Percentiles rank a stretch among this genome's conserved stretches.
Evolutionary conservation across 37 sponge, comb jelly and placozoan genomes (phyloP).

Genomic region (Ephydatia muelleri): DNA sequence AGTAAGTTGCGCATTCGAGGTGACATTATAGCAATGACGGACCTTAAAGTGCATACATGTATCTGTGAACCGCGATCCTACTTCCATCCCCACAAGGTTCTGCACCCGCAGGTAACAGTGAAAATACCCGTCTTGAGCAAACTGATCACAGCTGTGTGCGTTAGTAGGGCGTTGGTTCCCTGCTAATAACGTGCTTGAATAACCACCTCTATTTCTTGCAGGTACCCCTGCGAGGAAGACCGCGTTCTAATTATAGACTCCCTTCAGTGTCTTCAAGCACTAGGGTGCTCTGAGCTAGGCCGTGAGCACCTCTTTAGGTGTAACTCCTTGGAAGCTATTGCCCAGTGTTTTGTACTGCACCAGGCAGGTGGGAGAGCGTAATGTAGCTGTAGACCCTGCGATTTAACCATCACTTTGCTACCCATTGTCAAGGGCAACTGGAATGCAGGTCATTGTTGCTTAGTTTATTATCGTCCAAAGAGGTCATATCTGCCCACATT

Average conservation of each 20-base stretch:
- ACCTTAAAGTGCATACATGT: too few relatives aligned
- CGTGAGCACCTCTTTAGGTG: constrained; percentile 34
- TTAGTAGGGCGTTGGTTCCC: background rate
- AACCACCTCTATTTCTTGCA: background rate
- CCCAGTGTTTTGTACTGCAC: background rate
- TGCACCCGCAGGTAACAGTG: constrained; percentile 67
- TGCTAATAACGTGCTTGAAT: background rate
- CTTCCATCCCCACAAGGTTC: too few relatives aligned
- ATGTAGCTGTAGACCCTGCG: background rate
- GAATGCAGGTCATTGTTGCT: constrained; percentile 8
- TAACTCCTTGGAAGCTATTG: constrained; percentile 24
- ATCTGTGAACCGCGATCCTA: too few relatives aligned
- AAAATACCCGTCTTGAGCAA: constrained; percentile 69
- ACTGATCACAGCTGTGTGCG: constrained; percentile 40
- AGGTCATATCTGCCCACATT: background rate
- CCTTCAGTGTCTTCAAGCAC: constrained; percentile 53
- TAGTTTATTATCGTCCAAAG: background rate
- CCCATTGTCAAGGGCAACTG: background rate
- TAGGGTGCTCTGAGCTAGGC: constrained; percentile 12
- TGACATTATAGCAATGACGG: too few relatives aligned
- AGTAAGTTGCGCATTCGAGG: constrained; percentile 17
- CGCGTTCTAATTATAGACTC: constrained; percentile 28
- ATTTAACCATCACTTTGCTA: background rate
- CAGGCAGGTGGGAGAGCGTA: background rate
- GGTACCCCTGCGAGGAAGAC: background rate